Percentiles rank a stretch among this genome's conserved stretches.
Conservation (phyloP, 2,888 invertebrate species). For the Tromatobia lineatoria region DNA sequence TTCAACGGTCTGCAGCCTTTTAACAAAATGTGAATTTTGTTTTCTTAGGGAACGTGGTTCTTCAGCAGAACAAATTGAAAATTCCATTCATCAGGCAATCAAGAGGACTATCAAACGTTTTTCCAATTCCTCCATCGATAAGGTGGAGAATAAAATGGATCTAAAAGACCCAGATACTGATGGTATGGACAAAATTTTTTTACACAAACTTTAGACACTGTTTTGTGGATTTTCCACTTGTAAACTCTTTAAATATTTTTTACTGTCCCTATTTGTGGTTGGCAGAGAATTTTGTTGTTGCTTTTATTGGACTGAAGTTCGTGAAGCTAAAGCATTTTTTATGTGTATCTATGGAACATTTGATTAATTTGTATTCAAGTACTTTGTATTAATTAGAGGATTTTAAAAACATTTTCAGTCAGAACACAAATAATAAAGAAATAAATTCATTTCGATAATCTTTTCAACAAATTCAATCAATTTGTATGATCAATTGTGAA, state of each 20-base stretch:
- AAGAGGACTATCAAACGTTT: not conserved
- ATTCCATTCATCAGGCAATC: not conserved
- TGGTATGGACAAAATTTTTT: not conserved
- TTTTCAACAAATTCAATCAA: no score
- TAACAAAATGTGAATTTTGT: not conserved
- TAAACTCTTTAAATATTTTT: not conserved
- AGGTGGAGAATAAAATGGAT: not conserved
- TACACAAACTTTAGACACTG: not conserved
- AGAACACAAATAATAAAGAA: no score
- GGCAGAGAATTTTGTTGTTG: no score
- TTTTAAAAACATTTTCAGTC: no score
- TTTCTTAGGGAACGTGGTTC: not conserved
- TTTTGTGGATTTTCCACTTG: not conserved
- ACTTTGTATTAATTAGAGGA: no score
- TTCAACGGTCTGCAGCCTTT: not conserved
- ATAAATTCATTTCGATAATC: no score
- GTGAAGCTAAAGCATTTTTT: no score
- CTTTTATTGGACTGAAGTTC: no score
- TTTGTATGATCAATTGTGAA: no score
- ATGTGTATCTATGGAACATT: no score
- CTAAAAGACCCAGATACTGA: not conserved
- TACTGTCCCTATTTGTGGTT: no score
- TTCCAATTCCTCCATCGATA: not conserved
- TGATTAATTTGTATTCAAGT: no score
- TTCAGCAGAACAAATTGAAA: not conserved